These are phyloP conservation scores for Dasyurus viverrinus DNA, from an alignment of 2,113 vertebrate genomes.

Conservation along the genomic window DNA sequence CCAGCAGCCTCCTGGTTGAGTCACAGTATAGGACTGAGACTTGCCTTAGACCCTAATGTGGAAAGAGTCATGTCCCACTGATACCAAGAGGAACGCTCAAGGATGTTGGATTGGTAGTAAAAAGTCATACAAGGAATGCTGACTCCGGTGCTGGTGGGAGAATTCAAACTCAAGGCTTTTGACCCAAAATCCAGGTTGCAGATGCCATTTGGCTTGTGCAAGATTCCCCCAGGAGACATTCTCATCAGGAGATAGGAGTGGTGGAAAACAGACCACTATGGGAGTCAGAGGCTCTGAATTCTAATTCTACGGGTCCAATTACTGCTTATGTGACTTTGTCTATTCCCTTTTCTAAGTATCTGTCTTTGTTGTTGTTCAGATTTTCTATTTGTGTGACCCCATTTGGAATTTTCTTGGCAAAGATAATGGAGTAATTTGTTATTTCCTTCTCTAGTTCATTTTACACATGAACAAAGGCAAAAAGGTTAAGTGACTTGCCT, in stretches of 20 bases:
- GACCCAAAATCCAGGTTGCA: background rate
- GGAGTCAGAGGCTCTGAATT: background rate
- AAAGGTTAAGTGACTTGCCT: rapidly evolving
- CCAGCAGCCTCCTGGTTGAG: background rate
- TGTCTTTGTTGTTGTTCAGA: background rate
- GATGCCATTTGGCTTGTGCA: background rate
- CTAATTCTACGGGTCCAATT: background rate
- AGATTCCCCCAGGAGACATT: background rate
- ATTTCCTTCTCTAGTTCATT: background rate
- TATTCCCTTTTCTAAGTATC: background rate
- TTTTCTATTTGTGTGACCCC: background rate
- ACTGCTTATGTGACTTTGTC: background rate
- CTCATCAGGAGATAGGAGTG: background rate
- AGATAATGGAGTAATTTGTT: background rate
- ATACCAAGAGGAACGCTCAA: background rate
- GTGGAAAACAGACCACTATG: background rate
- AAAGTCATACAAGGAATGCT: background rate
- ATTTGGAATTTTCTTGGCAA: background rate
- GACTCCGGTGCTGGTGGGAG: rapidly evolving
- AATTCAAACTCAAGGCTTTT: background rate
- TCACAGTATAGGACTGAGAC: background rate
- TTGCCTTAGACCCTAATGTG: background rate
- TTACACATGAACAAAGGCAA: background rate
- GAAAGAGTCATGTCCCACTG: background rate
- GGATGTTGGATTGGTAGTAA: background rate